phyloP scores from a whole-genome alignment of 2,113 vertebrate species.

The Antechinus stuartii region DNA sequence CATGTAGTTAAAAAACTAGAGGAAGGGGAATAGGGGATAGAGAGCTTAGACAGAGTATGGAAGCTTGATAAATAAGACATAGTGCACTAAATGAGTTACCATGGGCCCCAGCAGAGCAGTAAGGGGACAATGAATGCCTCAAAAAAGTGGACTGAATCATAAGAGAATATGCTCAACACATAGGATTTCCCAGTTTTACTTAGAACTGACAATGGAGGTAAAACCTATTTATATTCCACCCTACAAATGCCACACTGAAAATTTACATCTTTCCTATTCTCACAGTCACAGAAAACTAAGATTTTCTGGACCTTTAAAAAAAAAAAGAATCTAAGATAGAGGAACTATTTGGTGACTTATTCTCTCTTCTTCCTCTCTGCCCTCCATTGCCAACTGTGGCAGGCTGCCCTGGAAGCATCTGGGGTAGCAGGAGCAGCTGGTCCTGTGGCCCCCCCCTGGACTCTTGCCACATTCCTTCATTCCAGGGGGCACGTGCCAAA shows the following conservation, averaged over 20 bases:
- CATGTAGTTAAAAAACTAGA: neutral
- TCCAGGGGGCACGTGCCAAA: neutral
- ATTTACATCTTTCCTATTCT: neutral
- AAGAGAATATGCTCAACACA: neutral
- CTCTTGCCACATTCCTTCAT: conserved; percentile 10
- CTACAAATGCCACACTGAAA: neutral
- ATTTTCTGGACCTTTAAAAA: neutral
- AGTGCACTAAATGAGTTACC: neutral
- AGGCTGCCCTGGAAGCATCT: neutral
- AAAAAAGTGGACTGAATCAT: neutral
- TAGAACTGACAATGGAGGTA: neutral
- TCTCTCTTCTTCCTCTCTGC: neutral
- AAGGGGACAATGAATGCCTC: neutral
- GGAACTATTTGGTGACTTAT: neutral
- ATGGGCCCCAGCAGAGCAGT: neutral
- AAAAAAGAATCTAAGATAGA: neutral
- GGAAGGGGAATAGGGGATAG: neutral
- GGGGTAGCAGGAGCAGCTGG: conserved; percentile 39
- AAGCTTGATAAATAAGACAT: neutral
- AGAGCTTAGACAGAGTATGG: neutral
- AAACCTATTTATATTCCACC: neutral
- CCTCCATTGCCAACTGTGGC: conserved; percentile 6
- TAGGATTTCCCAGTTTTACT: neutral
- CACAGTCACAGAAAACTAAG: neutral
- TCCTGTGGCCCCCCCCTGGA: neutral